Conservation (phyloP, 1,140 invertebrate species). For the Cylas formicarius region DNA sequence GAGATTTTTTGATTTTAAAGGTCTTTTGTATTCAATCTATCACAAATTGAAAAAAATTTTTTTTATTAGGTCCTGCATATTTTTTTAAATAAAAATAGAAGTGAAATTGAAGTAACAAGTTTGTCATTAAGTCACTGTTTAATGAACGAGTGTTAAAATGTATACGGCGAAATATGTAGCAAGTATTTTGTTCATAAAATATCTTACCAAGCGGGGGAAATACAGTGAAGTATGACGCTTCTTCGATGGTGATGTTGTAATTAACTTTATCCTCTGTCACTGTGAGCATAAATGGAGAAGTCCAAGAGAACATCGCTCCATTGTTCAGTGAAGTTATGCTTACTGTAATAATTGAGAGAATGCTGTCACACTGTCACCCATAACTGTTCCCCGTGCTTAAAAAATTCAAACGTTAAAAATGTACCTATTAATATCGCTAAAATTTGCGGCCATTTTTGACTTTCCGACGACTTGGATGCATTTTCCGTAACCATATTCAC, state of each 20-base stretch:
- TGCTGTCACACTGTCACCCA: conserved; percentile 3
- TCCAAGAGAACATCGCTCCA: conserved; percentile 21
- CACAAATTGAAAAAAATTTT: no score
- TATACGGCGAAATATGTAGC: no score
- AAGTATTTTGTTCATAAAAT: no score
- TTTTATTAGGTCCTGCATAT: no score
- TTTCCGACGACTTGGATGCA: no score
- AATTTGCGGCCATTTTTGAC: conserved; percentile 14
- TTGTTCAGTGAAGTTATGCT: conserved; percentile 12
- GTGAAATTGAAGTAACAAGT: no score
- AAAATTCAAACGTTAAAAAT: not conserved
- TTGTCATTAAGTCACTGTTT: no score
- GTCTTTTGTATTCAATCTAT: no score
- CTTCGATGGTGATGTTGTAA: conserved; percentile 22
- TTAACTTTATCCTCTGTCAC: conserved; percentile 22
- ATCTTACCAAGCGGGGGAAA: conserved; percentile 20
- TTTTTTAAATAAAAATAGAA: no score
- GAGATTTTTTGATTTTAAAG: no score
- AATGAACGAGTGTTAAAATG: no score
- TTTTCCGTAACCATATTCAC: no score
- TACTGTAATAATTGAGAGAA: conserved; percentile 12
- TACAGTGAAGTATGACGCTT: conserved; percentile 24
- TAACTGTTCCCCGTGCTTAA: not conserved
- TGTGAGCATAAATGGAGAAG: conserved; percentile 23
- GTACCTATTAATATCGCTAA: conserved; percentile 20